A percentile compares a stretch with the other conserved stretches of the same genome.
These are phyloP conservation scores for Scomber scombrus DNA, from an alignment of 2,113 vertebrate genomes.

Conservation along the genomic window DNA sequence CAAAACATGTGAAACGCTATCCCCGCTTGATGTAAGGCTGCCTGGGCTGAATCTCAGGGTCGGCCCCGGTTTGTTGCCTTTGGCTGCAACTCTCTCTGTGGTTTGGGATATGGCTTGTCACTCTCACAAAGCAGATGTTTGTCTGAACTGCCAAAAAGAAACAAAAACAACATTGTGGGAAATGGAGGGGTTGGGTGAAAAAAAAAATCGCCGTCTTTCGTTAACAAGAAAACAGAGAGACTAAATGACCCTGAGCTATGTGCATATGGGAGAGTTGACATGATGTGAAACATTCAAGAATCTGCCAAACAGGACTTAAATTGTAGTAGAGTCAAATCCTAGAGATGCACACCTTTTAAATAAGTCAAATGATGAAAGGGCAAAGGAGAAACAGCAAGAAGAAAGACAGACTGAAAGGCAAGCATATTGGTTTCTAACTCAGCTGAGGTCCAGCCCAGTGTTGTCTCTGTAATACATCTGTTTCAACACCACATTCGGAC, in stretches of 20 bases:
- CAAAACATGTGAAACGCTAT: slow-evolving; percentile 99
- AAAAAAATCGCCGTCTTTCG: slow-evolving; percentile 75
- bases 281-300: slow-evolving; percentile 1
- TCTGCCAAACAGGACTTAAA: slow-evolving; percentile 1
- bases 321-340: not conserved
- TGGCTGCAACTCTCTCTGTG: slow-evolving; percentile 92
- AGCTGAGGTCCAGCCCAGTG: slow-evolving; percentile 67
- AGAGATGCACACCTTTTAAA: slow-evolving; percentile 29
- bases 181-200: slow-evolving; percentile 71
- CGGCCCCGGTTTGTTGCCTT: slow-evolving; percentile 97
- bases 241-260: slow-evolving; percentile 45
- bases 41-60: slow-evolving; percentile 94
- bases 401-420: slow-evolving; percentile 50
- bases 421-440: slow-evolving; percentile 58
- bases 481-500: slow-evolving; percentile 79
- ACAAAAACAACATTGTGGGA: slow-evolving; percentile 99
- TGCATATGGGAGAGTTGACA: slow-evolving; percentile 15
- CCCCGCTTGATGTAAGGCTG: slow-evolving; percentile 96
- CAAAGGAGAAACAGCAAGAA: slow-evolving; percentile 67
- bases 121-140: slow-evolving; percentile 99
- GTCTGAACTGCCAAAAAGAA: slow-evolving; percentile 98
- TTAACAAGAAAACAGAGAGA: slow-evolving; percentile 80
- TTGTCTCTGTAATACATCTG: slow-evolving; percentile 82
- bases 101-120: slow-evolving; percentile 98
- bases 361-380: slow-evolving; percentile 24